Base-by-base conservation (phyloP, 1,140 invertebrate genomes). In the Bombus waltoni region DNA sequence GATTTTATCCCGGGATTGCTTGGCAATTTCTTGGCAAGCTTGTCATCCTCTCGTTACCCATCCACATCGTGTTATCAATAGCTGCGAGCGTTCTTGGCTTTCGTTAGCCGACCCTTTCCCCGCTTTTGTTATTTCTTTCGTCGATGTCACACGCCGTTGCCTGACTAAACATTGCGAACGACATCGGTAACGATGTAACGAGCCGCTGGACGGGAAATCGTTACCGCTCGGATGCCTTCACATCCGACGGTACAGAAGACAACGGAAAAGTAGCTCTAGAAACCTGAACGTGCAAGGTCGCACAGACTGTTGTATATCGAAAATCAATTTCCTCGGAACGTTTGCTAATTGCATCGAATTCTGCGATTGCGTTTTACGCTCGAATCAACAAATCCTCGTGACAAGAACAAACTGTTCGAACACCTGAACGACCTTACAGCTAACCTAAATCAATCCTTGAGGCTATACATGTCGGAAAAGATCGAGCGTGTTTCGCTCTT, bases 1-100 rank as follows among this genome's bases (percentile, higher is more conserved):
- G 53, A 65, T 47, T 72, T 73, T 62, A 18, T 18, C 22, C 53
- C 15, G 32, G 15, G 53, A 47, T 80, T 72, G n/a, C 66, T 71
- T 47, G 32, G 44, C 82, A n/a, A 85, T 85, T 85, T 80, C 83
- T 85, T 85, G 76, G 83, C 83, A 85, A 79, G 68, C 77, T 78
- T 80, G 83, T 80, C 83, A 85, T 62, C 79, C 72, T 59, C 79
- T 81, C 71, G 84, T 81, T 85, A 85, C 78, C 84, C 44, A 68
- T 74, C 71, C 84, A 57, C 71, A 44, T 57, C 71, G 71, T 42
- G 79, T 85, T 85, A 70, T 81, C 79, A 85, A 81, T 75, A 74
- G 71, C 83, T 32, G 78, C 28, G 59, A 85, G 44, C 71, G 38
- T 42, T 81, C 59, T 35, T 57, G 68, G 70, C 59, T 73, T 80